phyloP scores from a whole-genome alignment of 1,140 invertebrate genomes.

The Musca domestica region DNA sequence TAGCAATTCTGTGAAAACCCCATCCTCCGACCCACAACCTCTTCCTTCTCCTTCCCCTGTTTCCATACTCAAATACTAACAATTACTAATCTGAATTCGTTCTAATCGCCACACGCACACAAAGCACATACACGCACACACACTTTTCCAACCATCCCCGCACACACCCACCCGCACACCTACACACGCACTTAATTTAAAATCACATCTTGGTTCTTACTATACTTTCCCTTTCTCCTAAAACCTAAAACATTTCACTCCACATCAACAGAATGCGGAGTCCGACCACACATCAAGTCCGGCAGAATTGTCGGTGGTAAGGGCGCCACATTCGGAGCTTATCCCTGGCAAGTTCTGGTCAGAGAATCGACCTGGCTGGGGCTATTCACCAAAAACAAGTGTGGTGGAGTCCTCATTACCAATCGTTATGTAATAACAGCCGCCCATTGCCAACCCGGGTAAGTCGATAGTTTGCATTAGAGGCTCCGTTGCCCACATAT shows the following conservation, averaged over 20 bases:
- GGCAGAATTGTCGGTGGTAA: conserved; percentile 89
- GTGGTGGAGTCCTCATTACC: conserved; percentile 87
- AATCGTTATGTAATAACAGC: conserved; percentile 84
- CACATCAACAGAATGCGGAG: conserved; percentile 75
- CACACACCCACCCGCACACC: neutral
- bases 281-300: conserved; percentile 74
- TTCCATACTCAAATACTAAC: neutral
- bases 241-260: conserved; percentile 53
- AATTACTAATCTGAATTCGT: too few species aligned
- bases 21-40: conserved; percentile 13
- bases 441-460: conserved; percentile 93
- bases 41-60: neutral
- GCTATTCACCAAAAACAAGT: conserved; percentile 94
- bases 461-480: conserved; percentile 40
- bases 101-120: neutral
- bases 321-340: conserved; percentile 79
- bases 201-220: conserved; percentile 28
- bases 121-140: neutral
- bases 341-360: conserved; percentile 91
- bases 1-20: conserved; percentile 21
- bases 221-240: conserved; percentile 53
- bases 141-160: too few species aligned
- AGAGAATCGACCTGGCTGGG: conserved; percentile 90
- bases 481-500: too few species aligned
- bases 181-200: conserved; percentile 4